phyloP scores from a whole-genome alignment of 2,113 vertebrate species.

The Bubo blakistoni region DNA sequence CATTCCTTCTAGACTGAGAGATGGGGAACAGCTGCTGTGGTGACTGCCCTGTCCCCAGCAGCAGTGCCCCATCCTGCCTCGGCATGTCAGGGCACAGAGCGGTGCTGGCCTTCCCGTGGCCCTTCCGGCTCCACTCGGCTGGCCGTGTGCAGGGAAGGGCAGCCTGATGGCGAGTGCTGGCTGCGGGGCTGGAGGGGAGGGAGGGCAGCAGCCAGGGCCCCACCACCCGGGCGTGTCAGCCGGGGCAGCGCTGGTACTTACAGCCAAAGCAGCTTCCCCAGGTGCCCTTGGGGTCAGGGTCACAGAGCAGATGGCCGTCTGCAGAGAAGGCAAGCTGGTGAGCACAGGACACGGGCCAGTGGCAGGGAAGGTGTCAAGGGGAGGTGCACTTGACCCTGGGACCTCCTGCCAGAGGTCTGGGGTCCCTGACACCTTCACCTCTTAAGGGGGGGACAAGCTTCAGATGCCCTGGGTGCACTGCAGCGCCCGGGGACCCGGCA shows the following conservation, averaged over 20 bases:
- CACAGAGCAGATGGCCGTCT: conserved; percentile 80
- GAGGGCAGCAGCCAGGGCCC: background rate
- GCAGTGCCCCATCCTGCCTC: background rate
- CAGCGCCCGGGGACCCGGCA: accelerated
- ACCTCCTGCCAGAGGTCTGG: background rate
- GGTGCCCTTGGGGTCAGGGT: conserved; percentile 71
- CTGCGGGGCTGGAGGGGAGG: background rate
- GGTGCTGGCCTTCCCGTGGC: background rate
- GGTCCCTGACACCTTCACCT: background rate
- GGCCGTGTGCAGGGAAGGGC: background rate
- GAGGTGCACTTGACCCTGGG: background rate
- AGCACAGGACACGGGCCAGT: accelerated
- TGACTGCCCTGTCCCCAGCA: background rate
- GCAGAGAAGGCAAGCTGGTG: background rate
- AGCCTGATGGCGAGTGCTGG: accelerated
- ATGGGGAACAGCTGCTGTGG: background rate
- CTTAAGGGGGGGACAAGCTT: background rate
- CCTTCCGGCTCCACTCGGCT: accelerated
- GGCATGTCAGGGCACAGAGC: accelerated
- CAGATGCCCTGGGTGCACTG: background rate
- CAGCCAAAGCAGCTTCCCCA: conserved; percentile 88
- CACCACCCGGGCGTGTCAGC: accelerated
- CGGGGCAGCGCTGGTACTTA: conserved; percentile 53
- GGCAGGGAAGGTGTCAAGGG: accelerated
- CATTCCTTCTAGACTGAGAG: background rate